Conservation (phyloP, 2,113 vertebrate genomes). For the Semicossyphus pulcher region DNA sequence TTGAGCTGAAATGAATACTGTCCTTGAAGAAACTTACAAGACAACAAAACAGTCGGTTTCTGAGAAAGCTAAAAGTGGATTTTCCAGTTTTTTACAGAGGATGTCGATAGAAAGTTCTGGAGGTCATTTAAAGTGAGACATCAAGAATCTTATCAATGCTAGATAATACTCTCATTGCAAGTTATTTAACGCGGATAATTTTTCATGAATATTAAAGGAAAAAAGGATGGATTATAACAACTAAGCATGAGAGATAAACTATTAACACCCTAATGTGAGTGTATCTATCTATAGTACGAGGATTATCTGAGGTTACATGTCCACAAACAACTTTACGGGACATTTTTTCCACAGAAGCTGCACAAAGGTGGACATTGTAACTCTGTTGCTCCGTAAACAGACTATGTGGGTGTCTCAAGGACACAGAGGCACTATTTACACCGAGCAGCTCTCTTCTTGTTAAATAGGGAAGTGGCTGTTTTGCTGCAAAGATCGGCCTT, state of each 20-base stretch:
- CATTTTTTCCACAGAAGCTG: constrained; percentile 8
- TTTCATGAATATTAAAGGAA: no score
- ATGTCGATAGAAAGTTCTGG: constrained; percentile 29
- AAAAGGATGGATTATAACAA: no score
- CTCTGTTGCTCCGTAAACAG: constrained; percentile 66
- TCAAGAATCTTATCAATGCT: not conserved
- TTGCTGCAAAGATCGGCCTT: constrained; percentile 28
- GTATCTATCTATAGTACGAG: not conserved
- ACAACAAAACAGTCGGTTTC: constrained; percentile 26
- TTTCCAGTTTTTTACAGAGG: not conserved
- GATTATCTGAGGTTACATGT: not conserved
- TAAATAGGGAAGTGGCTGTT: constrained; percentile 38
- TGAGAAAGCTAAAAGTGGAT: constrained; percentile 2
- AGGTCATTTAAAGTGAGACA: constrained; percentile 6
- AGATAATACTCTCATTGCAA: not conserved
- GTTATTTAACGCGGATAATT: no score
- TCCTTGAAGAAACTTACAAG: constrained; percentile 19
- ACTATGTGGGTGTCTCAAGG: constrained; percentile 65
- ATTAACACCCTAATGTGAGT: no score
- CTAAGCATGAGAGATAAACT: no score
- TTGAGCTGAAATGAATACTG: constrained; percentile 48
- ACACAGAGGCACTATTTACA: constrained; percentile 58
- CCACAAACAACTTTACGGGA: not conserved
- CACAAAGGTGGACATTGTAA: constrained; percentile 23
- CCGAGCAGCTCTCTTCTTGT: constrained; percentile 10